Percentiles rank a stretch among this genome's conserved stretches.
phyloP scores from a whole-genome alignment of 2,797 vertebrate species.

The Eulemur albifrons region DNA sequence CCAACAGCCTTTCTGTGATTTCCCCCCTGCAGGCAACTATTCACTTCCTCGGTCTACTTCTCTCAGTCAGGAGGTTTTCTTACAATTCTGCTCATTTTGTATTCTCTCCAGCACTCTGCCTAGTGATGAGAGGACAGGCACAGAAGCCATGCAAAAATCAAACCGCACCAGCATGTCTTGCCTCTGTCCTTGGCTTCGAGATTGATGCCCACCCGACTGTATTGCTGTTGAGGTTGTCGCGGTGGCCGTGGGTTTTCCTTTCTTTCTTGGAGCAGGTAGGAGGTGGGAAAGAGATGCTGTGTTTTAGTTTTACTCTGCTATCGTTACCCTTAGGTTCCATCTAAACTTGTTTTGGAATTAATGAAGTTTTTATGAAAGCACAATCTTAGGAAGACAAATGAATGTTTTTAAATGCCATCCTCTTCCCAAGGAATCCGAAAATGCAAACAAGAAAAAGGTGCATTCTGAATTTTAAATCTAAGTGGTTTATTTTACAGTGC shows the following conservation, averaged over 20 bases:
- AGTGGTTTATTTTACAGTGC: neutral
- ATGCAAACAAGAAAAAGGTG: neutral
- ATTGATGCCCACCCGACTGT: neutral
- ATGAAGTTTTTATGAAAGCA: neutral
- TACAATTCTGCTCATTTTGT: neutral
- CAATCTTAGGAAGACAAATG: conserved; percentile 40
- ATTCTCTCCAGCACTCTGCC: neutral
- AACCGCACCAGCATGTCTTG: neutral
- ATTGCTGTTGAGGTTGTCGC: neutral
- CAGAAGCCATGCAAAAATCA: neutral
- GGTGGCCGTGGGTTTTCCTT: neutral
- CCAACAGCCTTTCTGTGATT: neutral
- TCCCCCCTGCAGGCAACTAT: neutral
- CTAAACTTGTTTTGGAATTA: conserved; percentile 34
- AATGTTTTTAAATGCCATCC: neutral
- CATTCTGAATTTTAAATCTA: conserved; percentile 6
- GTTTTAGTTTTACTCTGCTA: neutral
- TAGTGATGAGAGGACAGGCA: neutral
- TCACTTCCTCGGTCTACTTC: neutral
- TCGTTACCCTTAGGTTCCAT: neutral
- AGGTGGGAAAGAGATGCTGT: neutral
- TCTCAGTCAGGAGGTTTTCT: neutral
- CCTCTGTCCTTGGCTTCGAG: neutral
- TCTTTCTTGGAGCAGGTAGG: neutral
- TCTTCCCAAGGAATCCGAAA: neutral